These are phyloP conservation scores for Channa striata DNA, from an alignment of 2,797 vertebrate species.

Conservation along the genomic window DNA sequence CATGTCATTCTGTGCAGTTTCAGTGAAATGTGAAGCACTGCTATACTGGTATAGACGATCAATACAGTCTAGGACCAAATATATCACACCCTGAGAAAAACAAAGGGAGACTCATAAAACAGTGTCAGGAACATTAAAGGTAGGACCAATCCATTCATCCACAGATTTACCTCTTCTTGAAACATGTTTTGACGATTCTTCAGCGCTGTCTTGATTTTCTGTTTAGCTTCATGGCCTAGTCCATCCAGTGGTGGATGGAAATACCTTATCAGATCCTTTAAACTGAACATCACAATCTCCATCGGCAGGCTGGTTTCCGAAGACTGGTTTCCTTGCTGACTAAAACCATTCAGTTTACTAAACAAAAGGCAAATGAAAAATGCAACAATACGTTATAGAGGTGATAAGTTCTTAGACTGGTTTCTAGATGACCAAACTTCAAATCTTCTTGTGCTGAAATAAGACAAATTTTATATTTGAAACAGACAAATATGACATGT, in stretches of 20 bases:
- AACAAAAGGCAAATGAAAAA: constrained; percentile 15
- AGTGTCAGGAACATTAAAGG: neutral
- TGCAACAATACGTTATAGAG: neutral
- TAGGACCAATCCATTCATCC: neutral
- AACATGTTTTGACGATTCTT: constrained; percentile 96
- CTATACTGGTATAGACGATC: constrained; percentile 91
- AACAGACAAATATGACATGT: neutral
- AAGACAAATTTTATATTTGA: neutral
- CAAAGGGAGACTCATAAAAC: neutral
- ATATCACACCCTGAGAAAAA: constrained; percentile 89
- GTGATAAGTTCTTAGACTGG: neutral
- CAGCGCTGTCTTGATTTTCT: constrained; percentile 86
- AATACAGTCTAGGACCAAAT: constrained; percentile 92
- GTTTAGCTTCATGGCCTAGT: constrained; percentile 87
- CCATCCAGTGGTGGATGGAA: constrained; percentile 88
- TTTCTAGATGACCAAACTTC: neutral
- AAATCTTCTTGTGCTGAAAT: neutral
- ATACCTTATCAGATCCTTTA: constrained; percentile 92
- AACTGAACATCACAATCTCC: constrained; percentile 86
- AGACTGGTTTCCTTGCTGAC: constrained; percentile 82
- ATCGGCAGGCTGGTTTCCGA: constrained; percentile 79
- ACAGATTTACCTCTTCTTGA: constrained; percentile 91
- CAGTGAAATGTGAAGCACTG: constrained; percentile 87
- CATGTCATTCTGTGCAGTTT: constrained; percentile 85
- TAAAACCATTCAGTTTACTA: constrained; percentile 89